Evolutionary conservation across 2,797 vertebrate species (phyloP).

Genomic region (Aldrovandia affinis): DNA sequence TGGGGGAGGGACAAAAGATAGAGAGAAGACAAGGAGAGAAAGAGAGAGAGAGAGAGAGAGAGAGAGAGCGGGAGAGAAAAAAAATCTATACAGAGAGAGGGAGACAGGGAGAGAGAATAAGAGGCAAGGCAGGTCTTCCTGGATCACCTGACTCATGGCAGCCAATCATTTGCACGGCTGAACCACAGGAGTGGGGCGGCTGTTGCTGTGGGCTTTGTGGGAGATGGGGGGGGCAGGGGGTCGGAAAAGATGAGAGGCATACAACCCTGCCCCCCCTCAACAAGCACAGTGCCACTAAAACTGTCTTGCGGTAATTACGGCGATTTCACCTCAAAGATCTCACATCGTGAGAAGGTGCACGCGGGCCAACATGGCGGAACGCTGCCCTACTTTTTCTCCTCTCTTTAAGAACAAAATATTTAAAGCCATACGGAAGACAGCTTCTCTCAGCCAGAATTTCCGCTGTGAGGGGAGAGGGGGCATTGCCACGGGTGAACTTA

Average conservation of each 20-base stretch:
- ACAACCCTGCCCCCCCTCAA: conserved; percentile 13
- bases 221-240: conserved; percentile 33
- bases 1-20: conserved; percentile 53
- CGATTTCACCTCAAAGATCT: neutral
- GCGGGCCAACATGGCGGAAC: neutral
- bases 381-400: neutral
- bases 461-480: neutral
- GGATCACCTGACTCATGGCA: conserved; percentile 68
- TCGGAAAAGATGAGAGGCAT: conserved; percentile 34
- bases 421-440: no score
- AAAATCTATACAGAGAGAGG: conserved; percentile 31
- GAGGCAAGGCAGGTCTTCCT: conserved; percentile 60
- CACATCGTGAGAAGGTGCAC: neutral
- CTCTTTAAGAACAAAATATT: no score
- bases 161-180: conserved; percentile 67
- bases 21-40: conserved; percentile 34
- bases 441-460: neutral
- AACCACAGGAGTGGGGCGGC: conserved; percentile 61
- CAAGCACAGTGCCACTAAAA: neutral
- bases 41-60: conserved; percentile 36
- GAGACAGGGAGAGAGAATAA: conserved; percentile 35
- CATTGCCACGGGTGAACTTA: no score
- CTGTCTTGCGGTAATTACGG: conserved; percentile 1
- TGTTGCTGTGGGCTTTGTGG: conserved; percentile 71
- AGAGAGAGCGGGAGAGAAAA: conserved; percentile 35